Evolutionary conservation across 2,113 vertebrate species (phyloP), one percentile per base, ranked within the genome.

Genomic region (Gambusia holbrooki): DNA sequence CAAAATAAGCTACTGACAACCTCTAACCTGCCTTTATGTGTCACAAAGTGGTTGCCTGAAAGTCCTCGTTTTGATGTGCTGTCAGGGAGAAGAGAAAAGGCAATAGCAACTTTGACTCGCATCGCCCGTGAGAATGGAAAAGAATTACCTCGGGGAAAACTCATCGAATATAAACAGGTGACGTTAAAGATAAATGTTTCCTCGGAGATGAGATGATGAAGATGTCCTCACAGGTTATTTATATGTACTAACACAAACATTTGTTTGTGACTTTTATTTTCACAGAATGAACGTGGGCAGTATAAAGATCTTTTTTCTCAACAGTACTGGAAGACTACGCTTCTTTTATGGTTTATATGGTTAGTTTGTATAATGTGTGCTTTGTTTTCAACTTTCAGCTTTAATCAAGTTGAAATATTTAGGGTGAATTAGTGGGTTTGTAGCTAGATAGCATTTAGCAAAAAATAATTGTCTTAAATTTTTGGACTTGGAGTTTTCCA

Each of bases 261-360:
- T 15, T 62, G 64, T 1, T 45, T 1, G 70, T 79, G 19, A 68
- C 10, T 3, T 63, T 92, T 92, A 79, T 11, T 70, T 37, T 64
- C 51, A 48, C 93, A 97, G 97, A 95, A 91, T 83, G 91, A 94
- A 19, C 92, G 95, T 78, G 97, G 97, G 8, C 95, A 84, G 77
- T 93, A 97, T 78, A 91, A 92, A 81, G 96, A 97, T 77, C 96
- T 98, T 58, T 96, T 98, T 85, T 91, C 92, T 0, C 93, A 94
- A 69, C 93, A 95, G 40, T 96, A 97, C 73, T 81, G 94, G 84
- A 95, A 86, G 91, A 98, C 96, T 2, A 98, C 97, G 0, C 74
- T 98, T 83, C 86, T 97, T 83, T 94, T 98, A 83, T 97, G 96
- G 96, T 97, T 97, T 81, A 96, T 98, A 89, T 98, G 97, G 97